These are phyloP conservation scores for Scaptomyza graminum DNA, from an alignment of 1,140 invertebrate species.

Conservation along the genomic window DNA sequence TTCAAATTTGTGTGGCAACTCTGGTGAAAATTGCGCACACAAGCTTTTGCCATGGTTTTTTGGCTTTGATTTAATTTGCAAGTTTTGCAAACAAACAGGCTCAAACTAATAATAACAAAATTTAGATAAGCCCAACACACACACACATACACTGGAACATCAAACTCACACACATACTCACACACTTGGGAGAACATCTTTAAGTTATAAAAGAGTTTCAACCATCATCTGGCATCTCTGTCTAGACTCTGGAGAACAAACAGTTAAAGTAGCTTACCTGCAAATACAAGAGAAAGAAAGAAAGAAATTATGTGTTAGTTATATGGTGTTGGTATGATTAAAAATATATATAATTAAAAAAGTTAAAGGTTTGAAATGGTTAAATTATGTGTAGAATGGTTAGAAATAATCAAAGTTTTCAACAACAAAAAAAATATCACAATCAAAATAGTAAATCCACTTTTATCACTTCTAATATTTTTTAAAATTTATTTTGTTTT, in stretches of 20 bases:
- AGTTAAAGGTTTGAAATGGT: neutral
- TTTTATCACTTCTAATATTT: too few relatives aligned
- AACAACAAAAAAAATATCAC: too few relatives aligned
- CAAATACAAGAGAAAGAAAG: slow-evolving; percentile 38
- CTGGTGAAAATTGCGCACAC: slow-evolving; percentile 12
- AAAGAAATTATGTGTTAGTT: slow-evolving; percentile 36
- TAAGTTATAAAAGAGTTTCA: slow-evolving; percentile 5
- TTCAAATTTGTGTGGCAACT: slow-evolving; percentile 14
- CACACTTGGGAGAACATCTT: too few relatives aligned
- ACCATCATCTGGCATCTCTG: slow-evolving; percentile 14
- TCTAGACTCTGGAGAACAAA: slow-evolving; percentile 9
- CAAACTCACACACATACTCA: slow-evolving; percentile 29
- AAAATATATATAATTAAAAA: slow-evolving; percentile 4
- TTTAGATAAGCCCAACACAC: slow-evolving; percentile 57
- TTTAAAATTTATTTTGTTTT: too few relatives aligned
- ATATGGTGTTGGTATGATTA: slow-evolving; percentile 6
- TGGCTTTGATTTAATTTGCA: slow-evolving; percentile 69
- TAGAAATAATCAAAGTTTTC: too few relatives aligned
- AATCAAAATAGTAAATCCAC: too few relatives aligned
- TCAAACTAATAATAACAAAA: slow-evolving; percentile 59
- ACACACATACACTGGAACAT: slow-evolving; percentile 30
- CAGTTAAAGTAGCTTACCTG: slow-evolving; percentile 59
- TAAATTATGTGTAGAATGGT: too few relatives aligned
- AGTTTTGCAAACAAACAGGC: slow-evolving; percentile 36
- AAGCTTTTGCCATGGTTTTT: slow-evolving; percentile 11